Base-by-base conservation (phyloP, 2,797 vertebrate species). In the Myioborus miniatus region DNA sequence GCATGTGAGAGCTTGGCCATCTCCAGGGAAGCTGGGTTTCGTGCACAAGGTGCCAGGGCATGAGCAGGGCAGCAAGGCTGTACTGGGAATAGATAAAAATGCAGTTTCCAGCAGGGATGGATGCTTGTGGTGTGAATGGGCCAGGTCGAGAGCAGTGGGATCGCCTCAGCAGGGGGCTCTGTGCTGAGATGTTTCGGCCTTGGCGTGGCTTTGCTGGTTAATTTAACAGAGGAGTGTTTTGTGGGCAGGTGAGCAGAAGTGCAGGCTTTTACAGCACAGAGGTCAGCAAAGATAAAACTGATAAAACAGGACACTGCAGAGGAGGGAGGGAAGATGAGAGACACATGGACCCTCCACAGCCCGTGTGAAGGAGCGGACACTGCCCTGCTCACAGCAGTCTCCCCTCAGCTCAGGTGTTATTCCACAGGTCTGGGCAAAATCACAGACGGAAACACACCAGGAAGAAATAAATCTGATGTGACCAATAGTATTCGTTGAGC, bases 191-290 rank as follows among this genome's bases (percentile, higher is more conserved):
- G n/a, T 56, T 77, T 70, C 88, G 89, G 71, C 70, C 56, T 69
- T 8, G 15, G 83, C 26, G 1, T 24, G 47, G 74, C 3, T 43
- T 95, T 82, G 58, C 59, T 94, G 68, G 32, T 77, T 92, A 70
- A 83, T 89, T 94, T 46, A 85, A 52, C 49, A 70, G 80, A 39
- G 44, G 82, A 85, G 76, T 64, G 79, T 63, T 93, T 89, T 68
- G 87, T 47, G 84, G 60, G 43, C 37, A 83, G 75, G 58, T 68
- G 71, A 93, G 53, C 75, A 91, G 32, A 43, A 62, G 30, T 47
- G 50, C 53, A 72, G 83, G 79, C 69, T 86, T 92, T 89, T 87
- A 69, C 43, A 87, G 79, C 62, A 89, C 56, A 43, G 50, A 75
- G 78, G 81, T 68, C 56, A 74, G 69, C 32, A 64, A n/a, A 0